Percentiles rank a stretch among this genome's conserved stretches.
Evolutionary conservation across 2,113 vertebrate species (phyloP).

Genomic region (Psilopogon haemacephalus): DNA sequence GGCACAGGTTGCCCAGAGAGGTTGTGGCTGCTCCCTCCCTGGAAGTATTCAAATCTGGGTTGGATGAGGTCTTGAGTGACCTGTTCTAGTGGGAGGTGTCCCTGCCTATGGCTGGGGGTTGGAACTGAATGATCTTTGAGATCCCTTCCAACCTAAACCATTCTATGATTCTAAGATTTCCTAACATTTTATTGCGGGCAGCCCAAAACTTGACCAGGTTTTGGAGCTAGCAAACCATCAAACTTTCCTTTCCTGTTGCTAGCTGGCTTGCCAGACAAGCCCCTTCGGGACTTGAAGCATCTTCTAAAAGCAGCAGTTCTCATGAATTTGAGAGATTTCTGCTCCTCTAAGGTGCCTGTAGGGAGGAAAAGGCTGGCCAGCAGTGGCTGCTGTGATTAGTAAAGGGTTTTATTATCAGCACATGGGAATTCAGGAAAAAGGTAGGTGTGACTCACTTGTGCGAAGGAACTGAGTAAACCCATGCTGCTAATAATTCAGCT

Average conservation of each 20-base stretch:
- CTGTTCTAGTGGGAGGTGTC: too few relatives aligned
- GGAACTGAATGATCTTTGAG: too few relatives aligned
- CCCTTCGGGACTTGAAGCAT: background rate
- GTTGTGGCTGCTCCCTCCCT: too few relatives aligned
- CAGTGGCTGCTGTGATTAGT: background rate
- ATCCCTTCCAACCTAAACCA: too few relatives aligned
- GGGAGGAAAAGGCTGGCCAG: background rate
- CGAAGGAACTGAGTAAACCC: slow-evolving; percentile 27
- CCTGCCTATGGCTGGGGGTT: too few relatives aligned
- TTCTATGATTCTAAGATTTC: background rate
- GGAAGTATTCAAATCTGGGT: too few relatives aligned
- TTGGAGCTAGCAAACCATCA: background rate
- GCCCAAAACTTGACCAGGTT: background rate
- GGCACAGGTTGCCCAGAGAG: too few relatives aligned
- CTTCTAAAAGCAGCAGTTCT: background rate
- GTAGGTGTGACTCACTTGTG: slow-evolving; percentile 13
- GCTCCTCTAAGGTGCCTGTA: background rate
- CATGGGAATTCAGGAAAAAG: slow-evolving; percentile 3
- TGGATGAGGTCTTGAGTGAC: too few relatives aligned
- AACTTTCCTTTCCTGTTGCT: background rate
- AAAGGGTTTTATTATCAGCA: background rate
- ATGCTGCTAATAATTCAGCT: background rate
- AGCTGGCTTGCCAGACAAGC: background rate
- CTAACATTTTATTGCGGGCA: background rate
- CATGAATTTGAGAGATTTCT: background rate